Base-by-base conservation (phyloP, 2,888 invertebrate genomes). In the Dicyrtomina minuta region DNA sequence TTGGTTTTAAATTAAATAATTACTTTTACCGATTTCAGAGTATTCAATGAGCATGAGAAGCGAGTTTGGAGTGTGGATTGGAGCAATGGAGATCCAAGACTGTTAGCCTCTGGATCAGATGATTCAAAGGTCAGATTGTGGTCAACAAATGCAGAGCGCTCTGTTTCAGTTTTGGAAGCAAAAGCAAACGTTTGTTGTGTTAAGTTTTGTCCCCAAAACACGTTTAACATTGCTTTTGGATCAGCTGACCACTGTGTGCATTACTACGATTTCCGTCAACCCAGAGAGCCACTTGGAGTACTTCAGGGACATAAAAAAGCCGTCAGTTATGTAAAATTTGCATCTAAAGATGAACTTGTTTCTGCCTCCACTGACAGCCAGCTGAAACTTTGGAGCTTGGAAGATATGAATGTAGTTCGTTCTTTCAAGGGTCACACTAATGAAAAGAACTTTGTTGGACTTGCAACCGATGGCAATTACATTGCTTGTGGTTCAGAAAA, bases 241-340 rank as follows among this genome's bases (percentile, higher is more conserved):
- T 93, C 93, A n/a, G 96, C 96, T 26, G 96, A 96, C 84, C 96
- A 96, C 82, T 93, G 93, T 84, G 94, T 96, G 65, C 94, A 96
- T 82, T 95, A 96, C 81, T 96, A 95, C 82, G 96, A 96, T 84
- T 85, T 96, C 75, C 85, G 96, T 44, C 89, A 92, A 77, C 89
- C 91, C 80, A 88, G 90, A 70, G 88, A 90, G 74, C 89, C 95
- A 0, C 84, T 95, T 20, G 88, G 88, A 69, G 86, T 94, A 13
- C 92, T 96, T 81, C 88, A 90, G 79, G 94, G 95, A 43, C 96
- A 96, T 81, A 87, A 90, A 73, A 96, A 96, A 82, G 95, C 96
- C 0, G 96, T 96, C 0, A 95, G 94, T 0, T 96, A 96, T 83
- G 94, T 95, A 0, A 92, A 93, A 82, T 96, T 95, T 82, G 85